A percentile compares a stretch with the other conserved stretches of the same genome.
Evolutionary conservation across 2,113 vertebrate genomes (phyloP).

Genomic region (Butastur rufipennis): DNA sequence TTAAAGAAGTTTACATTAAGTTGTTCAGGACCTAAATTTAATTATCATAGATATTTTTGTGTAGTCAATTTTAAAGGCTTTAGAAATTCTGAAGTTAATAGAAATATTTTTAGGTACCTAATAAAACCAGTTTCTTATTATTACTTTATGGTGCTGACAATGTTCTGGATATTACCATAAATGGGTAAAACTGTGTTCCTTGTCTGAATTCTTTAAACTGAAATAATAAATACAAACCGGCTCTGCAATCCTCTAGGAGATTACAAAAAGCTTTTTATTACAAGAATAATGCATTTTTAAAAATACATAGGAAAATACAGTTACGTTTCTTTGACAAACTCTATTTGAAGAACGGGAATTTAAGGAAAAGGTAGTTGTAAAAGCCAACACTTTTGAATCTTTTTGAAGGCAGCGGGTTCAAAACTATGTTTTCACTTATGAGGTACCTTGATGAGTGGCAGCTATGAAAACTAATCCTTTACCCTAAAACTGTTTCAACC

Average conservation of each 20-base stretch:
- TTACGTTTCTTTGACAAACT: background rate
- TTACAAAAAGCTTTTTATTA: background rate
- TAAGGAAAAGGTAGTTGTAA: background rate
- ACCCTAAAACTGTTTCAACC: background rate
- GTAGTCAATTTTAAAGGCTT: background rate
- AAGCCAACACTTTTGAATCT: background rate
- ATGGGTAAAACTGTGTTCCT: background rate
- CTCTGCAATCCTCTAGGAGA: background rate
- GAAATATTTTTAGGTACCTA: background rate
- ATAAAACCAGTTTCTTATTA: background rate
- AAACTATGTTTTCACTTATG: background rate
- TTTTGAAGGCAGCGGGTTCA: background rate
- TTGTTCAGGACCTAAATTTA: background rate
- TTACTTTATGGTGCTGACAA: background rate
- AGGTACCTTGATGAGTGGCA: background rate
- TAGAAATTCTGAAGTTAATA: background rate
- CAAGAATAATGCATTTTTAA: background rate
- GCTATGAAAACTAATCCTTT: background rate
- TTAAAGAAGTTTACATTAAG: background rate
- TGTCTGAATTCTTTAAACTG: background rate
- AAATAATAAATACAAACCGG: background rate
- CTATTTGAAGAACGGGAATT: background rate
- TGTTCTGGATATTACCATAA: background rate
- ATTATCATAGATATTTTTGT: background rate
- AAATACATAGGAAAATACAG: background rate